Evolutionary conservation across 2,797 vertebrate genomes (phyloP).

Genomic region (Diplodus puntazzo): DNA sequence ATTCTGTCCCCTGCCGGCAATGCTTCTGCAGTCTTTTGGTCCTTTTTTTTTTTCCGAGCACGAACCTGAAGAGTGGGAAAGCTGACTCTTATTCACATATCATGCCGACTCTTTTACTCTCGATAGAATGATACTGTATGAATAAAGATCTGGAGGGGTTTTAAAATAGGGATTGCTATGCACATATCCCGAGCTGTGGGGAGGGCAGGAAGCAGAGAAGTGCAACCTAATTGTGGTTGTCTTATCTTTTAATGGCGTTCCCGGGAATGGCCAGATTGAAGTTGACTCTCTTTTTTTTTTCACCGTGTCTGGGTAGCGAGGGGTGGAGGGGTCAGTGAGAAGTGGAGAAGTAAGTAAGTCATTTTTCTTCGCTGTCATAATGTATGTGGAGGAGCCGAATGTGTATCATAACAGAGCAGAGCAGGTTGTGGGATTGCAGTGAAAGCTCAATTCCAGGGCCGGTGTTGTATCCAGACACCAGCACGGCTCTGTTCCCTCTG

Average conservation of each 20-base stretch:
- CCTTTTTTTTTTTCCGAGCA: conserved; percentile 49
- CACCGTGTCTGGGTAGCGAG: conserved; percentile 55
- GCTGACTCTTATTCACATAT: conserved; percentile 64
- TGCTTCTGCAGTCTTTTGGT: conserved; percentile 37
- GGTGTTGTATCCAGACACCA: conserved; percentile 43
- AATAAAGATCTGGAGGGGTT: conserved; percentile 67
- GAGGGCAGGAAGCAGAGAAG: conserved; percentile 64
- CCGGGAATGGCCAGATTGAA: conserved; percentile 77
- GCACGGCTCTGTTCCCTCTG: conserved; percentile 12
- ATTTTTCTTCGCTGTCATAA: conserved; percentile 86
- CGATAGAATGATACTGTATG: conserved; percentile 64
- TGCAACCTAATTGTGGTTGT: conserved; percentile 82
- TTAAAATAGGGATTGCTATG: conserved; percentile 61
- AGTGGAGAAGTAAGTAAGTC: conserved; percentile 75
- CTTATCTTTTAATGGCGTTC: conserved; percentile 84
- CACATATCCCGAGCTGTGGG: conserved; percentile 49
- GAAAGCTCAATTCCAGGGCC: conserved; percentile 54
- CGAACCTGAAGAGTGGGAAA: conserved; percentile 31
- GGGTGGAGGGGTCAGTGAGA: conserved; percentile 77
- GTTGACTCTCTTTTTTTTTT: conserved; percentile 72
- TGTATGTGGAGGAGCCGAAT: conserved; percentile 70
- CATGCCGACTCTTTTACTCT: conserved; percentile 45
- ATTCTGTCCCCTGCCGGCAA: conserved; percentile 56
- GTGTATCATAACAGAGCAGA: conserved; percentile 69
- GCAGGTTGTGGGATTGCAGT: conserved; percentile 68